Evolutionary conservation across 1,140 invertebrate species (phyloP), one percentile per base, ranked within the genome.

Genomic region (Rhagoletis zephyria): DNA sequence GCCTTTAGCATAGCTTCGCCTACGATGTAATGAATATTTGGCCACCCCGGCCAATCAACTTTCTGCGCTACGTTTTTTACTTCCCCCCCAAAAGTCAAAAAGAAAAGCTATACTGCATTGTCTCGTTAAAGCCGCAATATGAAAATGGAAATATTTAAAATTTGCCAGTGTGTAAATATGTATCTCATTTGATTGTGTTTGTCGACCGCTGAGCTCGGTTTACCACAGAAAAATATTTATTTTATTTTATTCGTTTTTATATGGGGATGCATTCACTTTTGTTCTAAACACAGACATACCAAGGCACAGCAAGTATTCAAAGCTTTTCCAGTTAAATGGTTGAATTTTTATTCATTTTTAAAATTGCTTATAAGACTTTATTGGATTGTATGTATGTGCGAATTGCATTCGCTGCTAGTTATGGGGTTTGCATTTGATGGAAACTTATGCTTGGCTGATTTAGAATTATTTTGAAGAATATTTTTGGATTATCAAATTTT

Each of bases 121-220:
- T 87, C 89, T 89, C 87, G 88, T 89, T 90, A 88, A 86, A 87
- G 19, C 40, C 40, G 56, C 81, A 85, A 63, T 42, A 85, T 60
- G 60, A 12, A 59, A 59, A 61, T 40, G 12, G 45, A 59, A 59
- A 85, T 48, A 48, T 74, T 4, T 12, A 48, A 74, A 48, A 74
- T 45, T 48, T 74, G 14, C 1, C 5, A 7, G 51, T 2, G 2
- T 56, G 51, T 56, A 10, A 7, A 10, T 67, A 48, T 85, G 40
- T 40, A 59, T 63, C 60, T 42, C 14, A 89, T 59, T 85, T 87
- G 3, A 85, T 45, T 85, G 77, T 60, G 2, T 85, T 88, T 89
- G 87, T 89, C 89, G 64, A 87, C 86, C 74, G 64, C 74, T 51
- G 70, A 74, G 45, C n/a, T 74, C 14, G 70, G 70, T 74, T 74